A percentile compares a stretch with the other conserved stretches of the same genome.
Conservation (phyloP, 2,888 invertebrate genomes). For the Nezara viridula region DNA sequence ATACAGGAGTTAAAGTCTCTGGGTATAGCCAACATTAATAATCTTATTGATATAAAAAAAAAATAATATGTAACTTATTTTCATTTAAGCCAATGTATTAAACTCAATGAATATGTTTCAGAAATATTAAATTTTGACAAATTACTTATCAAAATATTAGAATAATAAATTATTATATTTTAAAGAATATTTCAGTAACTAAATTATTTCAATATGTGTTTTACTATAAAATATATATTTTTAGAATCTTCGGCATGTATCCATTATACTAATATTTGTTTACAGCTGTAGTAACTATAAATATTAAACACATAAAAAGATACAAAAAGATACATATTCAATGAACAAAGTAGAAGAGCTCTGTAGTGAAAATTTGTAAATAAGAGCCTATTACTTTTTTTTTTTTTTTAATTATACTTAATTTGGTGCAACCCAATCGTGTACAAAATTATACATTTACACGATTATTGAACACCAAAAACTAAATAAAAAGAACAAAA, state of each 20-base stretch:
- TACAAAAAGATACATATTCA: not conserved
- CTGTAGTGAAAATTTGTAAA: not conserved
- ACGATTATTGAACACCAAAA: slow-evolving; percentile 46
- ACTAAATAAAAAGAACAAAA: not conserved
- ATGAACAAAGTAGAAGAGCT: not conserved
- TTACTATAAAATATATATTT: not conserved
- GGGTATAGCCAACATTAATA: not conserved
- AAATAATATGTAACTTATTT: not conserved
- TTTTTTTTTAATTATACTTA: not conserved
- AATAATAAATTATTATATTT: not conserved
- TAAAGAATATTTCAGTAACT: not conserved
- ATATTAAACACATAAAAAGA: too few relatives aligned
- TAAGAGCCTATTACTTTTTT: not conserved
- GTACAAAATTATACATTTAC: slow-evolving; percentile 46
- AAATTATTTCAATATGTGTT: not conserved
- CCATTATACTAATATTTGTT: not conserved
- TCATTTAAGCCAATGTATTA: not conserved
- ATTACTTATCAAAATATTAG: not conserved
- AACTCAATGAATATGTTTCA: not conserved
- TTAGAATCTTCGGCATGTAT: not conserved
- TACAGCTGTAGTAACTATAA: not conserved
- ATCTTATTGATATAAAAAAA: too few relatives aligned
- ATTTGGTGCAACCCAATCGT: slow-evolving; percentile 45
- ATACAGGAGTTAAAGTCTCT: not conserved
- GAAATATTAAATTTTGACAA: too few relatives aligned